These are phyloP conservation scores for Syrphus vitripennis DNA, from an alignment of 2,888 invertebrate species.

Conservation along the genomic window DNA sequence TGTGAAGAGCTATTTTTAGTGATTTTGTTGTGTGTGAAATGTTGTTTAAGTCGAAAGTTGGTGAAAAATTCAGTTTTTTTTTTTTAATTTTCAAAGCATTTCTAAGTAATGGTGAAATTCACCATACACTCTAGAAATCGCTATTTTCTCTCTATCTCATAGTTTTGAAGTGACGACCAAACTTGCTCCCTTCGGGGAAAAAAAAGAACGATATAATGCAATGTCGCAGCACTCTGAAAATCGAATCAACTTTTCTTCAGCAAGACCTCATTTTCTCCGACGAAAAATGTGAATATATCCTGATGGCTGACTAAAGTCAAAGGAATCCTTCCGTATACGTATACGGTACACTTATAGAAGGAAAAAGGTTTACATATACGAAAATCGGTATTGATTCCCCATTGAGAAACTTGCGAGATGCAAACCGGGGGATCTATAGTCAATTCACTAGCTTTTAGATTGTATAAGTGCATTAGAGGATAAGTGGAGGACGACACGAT, in stretches of 20 bases:
- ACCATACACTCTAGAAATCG: background rate
- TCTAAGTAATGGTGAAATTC: background rate
- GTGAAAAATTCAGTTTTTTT: too few species aligned
- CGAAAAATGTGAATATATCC: conserved; percentile 42
- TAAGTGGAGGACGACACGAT: conserved; percentile 52
- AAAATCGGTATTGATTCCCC: conserved; percentile 61
- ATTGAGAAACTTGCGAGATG: conserved; percentile 52
- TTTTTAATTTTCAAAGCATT: background rate
- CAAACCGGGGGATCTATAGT: conserved; percentile 26
- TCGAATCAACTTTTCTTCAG: conserved; percentile 60
- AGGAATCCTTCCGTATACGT: background rate
- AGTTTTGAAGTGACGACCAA: conserved; percentile 36
- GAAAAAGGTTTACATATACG: background rate
- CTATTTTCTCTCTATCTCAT: conserved; percentile 27
- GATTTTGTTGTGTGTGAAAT: too few species aligned
- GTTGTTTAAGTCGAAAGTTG: too few species aligned
- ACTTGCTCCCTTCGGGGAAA: background rate
- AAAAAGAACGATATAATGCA: conserved; percentile 3
- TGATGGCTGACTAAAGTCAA: background rate
- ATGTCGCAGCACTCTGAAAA: conserved; percentile 56
- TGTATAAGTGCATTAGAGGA: conserved; percentile 65
- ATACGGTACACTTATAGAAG: too few species aligned
- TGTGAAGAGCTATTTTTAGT: too few species aligned
- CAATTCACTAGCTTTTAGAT: background rate
- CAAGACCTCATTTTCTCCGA: conserved; percentile 38